Evolutionary conservation across 2,113 vertebrate species (phyloP).

Genomic region (Atherinomorus stipes): DNA sequence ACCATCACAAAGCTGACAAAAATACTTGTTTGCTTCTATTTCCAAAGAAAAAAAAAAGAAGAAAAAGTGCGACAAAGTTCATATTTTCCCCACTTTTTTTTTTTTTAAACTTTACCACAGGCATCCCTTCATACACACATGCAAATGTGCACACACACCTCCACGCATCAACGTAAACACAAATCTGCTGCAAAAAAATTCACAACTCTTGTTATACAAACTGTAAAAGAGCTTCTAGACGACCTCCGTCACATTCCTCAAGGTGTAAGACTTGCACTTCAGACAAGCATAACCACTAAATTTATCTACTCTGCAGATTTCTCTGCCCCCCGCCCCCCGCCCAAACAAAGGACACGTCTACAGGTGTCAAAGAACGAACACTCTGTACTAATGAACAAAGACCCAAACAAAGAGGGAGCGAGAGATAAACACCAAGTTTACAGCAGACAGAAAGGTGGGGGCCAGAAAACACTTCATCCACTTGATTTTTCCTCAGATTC

Average conservation of each 20-base stretch:
- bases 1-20: constrained; percentile 74
- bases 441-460: constrained; percentile 57
- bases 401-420: constrained; percentile 9
- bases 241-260: constrained; percentile 41
- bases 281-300: constrained; percentile 45
- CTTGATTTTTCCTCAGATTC: background rate
- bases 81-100: constrained; percentile 40
- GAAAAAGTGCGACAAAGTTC: constrained; percentile 70
- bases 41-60: constrained; percentile 74
- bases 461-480: constrained; percentile 28
- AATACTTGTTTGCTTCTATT: constrained; percentile 67
- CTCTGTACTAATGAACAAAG: constrained; percentile 39
- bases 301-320: constrained; percentile 1
- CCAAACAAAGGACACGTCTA: constrained; percentile 28
- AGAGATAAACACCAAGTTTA: constrained; percentile 48
- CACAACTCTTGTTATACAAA: constrained; percentile 50
- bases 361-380: constrained; percentile 30
- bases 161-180: constrained; percentile 54
- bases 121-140: constrained; percentile 65
- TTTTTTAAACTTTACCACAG: constrained; percentile 57
- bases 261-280: constrained; percentile 58
- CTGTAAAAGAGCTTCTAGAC: constrained; percentile 27
- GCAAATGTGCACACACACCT: constrained; percentile 43
- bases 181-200: constrained; percentile 59
- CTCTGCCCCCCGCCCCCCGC: constrained; percentile 12